Base-by-base conservation (phyloP, 2,888 invertebrate species). In the Sarcophaga rosellei region DNA sequence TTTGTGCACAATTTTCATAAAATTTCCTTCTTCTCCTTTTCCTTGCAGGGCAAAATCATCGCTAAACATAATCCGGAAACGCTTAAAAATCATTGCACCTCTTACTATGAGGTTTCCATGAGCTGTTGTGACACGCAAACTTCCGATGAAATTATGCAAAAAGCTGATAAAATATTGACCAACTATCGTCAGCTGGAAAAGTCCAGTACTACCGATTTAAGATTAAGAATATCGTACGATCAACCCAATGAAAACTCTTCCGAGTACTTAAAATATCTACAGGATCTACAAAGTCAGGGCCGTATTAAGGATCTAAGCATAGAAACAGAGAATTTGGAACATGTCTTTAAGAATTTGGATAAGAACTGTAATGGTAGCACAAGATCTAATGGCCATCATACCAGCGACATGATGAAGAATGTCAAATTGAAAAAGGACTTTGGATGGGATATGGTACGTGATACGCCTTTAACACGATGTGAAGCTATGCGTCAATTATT, bases 291-390 rank as follows among this genome's bases (percentile, higher is more conserved):
- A 74, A 84, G 15, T 15, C 80, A 76, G 47, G 93, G 94, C 61
- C 94, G 93, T 65, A 95, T 94, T 89, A 92, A 90, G 10, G 93
- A 93, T 84, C 94, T 94, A 88, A 92, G 93, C 17, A 89, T 96
- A 88, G 95, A 95, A 90, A 95, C 95, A 91, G 95, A 95, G 91
- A 95, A 94, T 65, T 92, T 96, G 83, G 96, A 96, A 89, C 94
- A 95, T 89, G 95, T 96, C 69, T 95, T 96, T 91, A 94, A 91
- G 73, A 91, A 91, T 44, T 70, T 91, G 20, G 90, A 91, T 78
- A 90, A 91, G 72, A 61, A 74, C 6, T 63, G 62, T 6, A 70
- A 74, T 20, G 68, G 47, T 12, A 81, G 62, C 4, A n/a, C 15
- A 12, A 44, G 23, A 61, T 3, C 61, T 4, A 59, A 47, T 61